A percentile compares a stretch with the other conserved stretches of the same genome.
phyloP scores from a whole-genome alignment of 2,113 vertebrate species.

The Pelvicachromis taeniatus region DNA sequence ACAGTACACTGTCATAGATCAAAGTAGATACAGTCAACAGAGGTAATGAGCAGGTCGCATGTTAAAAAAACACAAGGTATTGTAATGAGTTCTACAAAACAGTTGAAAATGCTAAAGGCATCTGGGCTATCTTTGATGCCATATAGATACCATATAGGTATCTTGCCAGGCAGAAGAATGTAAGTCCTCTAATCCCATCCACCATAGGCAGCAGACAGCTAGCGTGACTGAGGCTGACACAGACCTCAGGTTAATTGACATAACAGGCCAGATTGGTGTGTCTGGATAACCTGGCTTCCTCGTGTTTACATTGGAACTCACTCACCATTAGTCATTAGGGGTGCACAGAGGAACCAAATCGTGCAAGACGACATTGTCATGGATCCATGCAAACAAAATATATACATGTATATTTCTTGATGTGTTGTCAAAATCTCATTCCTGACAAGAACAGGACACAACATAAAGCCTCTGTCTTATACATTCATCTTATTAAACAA shows the following conservation, averaged over 20 bases:
- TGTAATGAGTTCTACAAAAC: slow-evolving; percentile 23
- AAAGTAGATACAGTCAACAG: slow-evolving; percentile 11
- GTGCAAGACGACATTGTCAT: slow-evolving; percentile 33
- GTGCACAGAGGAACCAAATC: slow-evolving; percentile 20
- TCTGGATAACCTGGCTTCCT: slow-evolving; percentile 7
- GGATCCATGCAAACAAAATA: slow-evolving; percentile 50
- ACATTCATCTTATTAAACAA: slow-evolving; percentile 18
- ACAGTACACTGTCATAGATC: slow-evolving; percentile 22
- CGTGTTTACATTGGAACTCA: slow-evolving; percentile 76
- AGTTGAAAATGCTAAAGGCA: slow-evolving; percentile 3
- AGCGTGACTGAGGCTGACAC: slow-evolving; percentile 72
- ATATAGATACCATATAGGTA: background rate
- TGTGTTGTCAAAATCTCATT: background rate
- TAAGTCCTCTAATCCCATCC: background rate
- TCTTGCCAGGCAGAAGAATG: slow-evolving; percentile 17
- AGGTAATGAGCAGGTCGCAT: slow-evolving; percentile 26
- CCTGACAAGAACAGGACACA: background rate
- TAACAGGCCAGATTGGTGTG: slow-evolving; percentile 67
- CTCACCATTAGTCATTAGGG: slow-evolving; percentile 67
- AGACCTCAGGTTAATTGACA: slow-evolving; percentile 51
- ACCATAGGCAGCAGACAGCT: slow-evolving; percentile 1
- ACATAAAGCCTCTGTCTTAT: slow-evolving; percentile 21
- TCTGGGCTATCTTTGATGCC: slow-evolving; percentile 9
- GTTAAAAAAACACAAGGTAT: slow-evolving; percentile 22
- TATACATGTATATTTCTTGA: background rate